A percentile compares a stretch with the other conserved stretches of the same genome.
Conservation (phyloP, 2,888 invertebrate genomes). For the Gerris lacustris region DNA sequence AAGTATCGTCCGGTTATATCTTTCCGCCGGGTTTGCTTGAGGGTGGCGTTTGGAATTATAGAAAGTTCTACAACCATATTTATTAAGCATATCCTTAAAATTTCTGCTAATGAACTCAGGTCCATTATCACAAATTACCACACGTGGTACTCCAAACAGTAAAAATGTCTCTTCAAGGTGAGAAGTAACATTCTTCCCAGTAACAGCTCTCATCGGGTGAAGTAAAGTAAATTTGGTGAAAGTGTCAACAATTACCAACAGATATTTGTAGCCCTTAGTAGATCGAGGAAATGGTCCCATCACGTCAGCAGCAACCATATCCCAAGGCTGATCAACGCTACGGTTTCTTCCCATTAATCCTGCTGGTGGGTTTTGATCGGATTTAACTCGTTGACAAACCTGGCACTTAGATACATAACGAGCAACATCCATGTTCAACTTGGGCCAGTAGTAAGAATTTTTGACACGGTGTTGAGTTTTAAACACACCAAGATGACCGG, state of each 20-base stretch:
- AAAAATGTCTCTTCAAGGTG: slow-evolving; percentile 24
- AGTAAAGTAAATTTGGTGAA: too few relatives aligned
- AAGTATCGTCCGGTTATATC: slow-evolving; percentile 28
- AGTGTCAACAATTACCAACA: too few relatives aligned
- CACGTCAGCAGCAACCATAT: slow-evolving; percentile 25
- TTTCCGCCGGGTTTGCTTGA: slow-evolving; percentile 30
- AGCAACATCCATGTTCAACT: slow-evolving; percentile 25
- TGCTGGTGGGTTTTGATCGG: background rate
- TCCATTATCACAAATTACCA: slow-evolving; percentile 29
- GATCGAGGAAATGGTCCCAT: too few relatives aligned
- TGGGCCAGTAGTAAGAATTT: slow-evolving; percentile 29
- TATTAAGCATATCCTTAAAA: too few relatives aligned
- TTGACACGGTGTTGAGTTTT: slow-evolving; percentile 22
- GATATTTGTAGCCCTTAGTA: too few relatives aligned
- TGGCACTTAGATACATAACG: too few relatives aligned
- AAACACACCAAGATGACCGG: slow-evolving; percentile 20
- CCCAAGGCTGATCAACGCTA: slow-evolving; percentile 28
- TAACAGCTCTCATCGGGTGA: slow-evolving; percentile 27
- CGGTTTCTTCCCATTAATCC: too few relatives aligned
- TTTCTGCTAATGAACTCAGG: too few relatives aligned
- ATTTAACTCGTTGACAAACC: too few relatives aligned
- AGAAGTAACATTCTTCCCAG: slow-evolving; percentile 18
- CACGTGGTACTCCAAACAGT: slow-evolving; percentile 26
- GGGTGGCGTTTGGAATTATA: too few relatives aligned
- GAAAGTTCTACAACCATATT: too few relatives aligned